phyloP scores from a whole-genome alignment of 2,797 vertebrate genomes.

The Limnodromus scolopaceus region DNA sequence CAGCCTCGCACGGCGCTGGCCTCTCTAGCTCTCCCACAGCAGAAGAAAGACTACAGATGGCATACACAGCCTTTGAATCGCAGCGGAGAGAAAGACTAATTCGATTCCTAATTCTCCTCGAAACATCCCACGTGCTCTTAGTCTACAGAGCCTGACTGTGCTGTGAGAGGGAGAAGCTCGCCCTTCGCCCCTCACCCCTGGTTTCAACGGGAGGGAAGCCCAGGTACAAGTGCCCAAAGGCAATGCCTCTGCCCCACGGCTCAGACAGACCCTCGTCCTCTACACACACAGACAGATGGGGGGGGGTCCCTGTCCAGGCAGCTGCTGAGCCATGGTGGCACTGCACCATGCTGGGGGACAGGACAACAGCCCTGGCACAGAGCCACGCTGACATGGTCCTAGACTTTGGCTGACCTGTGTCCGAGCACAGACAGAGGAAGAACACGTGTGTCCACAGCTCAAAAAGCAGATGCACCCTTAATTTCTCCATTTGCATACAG shows the following conservation, averaged over 20 bases:
- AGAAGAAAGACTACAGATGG: background rate
- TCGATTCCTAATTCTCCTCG: background rate
- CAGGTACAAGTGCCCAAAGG: background rate
- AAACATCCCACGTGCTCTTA: background rate
- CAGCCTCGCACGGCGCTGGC: background rate
- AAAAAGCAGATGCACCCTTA: background rate
- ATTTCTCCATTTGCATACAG: background rate
- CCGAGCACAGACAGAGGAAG: background rate
- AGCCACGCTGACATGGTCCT: fast-evolving
- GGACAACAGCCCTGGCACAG: background rate
- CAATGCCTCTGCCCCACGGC: background rate
- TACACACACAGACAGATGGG: fast-evolving
- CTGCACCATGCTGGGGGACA: fast-evolving
- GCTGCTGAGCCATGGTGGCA: background rate
- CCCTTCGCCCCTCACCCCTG: background rate
- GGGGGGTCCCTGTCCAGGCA: background rate
- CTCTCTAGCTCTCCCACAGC: background rate
- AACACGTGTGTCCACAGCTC: background rate
- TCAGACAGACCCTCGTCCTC: background rate
- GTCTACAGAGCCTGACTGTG: background rate
- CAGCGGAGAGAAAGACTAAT: background rate
- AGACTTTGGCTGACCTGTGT: fast-evolving
- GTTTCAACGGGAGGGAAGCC: background rate
- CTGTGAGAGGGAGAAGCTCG: fast-evolving
- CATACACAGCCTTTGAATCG: background rate